These are phyloP conservation scores for Dynastes hyllus DNA, from an alignment of 2,888 invertebrate species.

Conservation along the genomic window DNA sequence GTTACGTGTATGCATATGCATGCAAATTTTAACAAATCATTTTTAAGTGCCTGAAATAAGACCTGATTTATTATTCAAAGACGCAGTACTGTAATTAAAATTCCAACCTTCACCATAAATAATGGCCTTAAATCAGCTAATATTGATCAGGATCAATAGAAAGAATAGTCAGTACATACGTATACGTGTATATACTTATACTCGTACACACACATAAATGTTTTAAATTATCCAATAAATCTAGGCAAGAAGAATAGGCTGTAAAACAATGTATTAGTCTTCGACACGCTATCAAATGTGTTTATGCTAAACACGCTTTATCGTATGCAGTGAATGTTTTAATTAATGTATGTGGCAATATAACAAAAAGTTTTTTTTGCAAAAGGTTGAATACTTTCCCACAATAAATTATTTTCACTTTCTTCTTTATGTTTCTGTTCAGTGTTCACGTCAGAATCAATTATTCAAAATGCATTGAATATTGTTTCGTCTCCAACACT, in stretches of 20 bases:
- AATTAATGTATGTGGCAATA: background rate
- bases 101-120: slow-evolving; percentile 1
- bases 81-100: background rate
- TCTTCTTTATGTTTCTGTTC: no score
- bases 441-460: no score
- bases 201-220: background rate
- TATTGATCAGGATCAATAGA: slow-evolving; percentile 7
- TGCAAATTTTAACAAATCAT: slow-evolving; percentile 19
- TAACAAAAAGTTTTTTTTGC: background rate
- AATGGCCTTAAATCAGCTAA: background rate
- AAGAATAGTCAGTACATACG: background rate
- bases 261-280: background rate
- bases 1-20: slow-evolving; percentile 1
- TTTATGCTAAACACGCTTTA: background rate
- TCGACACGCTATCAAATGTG: background rate
- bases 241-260: background rate
- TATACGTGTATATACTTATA: background rate
- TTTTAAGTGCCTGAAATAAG: slow-evolving; percentile 25
- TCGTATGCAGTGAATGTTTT: background rate
- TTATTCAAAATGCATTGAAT: no score
- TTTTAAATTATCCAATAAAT: slow-evolving; percentile 1
- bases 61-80: slow-evolving; percentile 19
- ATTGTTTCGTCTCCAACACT: no score
- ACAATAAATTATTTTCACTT: no score
- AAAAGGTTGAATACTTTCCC: no score